Percentiles rank a stretch among this genome's conserved stretches.
phyloP scores from a whole-genome alignment of 2,113 vertebrate genomes.

The Macrotis lagotis region DNA sequence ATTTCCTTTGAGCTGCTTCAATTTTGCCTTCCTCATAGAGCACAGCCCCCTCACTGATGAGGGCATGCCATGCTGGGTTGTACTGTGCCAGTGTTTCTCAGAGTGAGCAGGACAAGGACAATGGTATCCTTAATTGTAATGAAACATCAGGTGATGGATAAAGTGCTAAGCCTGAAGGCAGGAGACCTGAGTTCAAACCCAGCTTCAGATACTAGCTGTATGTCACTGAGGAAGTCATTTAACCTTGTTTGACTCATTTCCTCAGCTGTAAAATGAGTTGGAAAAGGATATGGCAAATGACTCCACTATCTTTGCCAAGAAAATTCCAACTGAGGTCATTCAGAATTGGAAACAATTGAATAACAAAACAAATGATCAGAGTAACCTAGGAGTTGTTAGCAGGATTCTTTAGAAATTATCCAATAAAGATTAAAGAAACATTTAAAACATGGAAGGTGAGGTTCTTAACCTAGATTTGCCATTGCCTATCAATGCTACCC shows the following conservation, averaged over 20 bases:
- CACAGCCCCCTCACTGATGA: too few species aligned
- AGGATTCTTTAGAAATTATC: background rate
- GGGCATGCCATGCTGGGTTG: too few species aligned
- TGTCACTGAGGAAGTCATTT: background rate
- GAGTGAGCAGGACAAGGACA: background rate
- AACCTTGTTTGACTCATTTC: background rate
- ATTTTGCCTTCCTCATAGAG: too few species aligned
- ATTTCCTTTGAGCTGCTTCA: too few species aligned
- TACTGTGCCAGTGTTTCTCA: too few species aligned
- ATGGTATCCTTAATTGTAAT: background rate
- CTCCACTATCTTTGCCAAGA: background rate
- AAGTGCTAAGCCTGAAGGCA: background rate
- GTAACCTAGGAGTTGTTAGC: background rate
- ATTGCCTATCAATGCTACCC: background rate
- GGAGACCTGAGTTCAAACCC: background rate
- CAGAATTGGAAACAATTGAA: background rate
- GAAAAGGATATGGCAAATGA: background rate
- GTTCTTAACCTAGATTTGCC: background rate
- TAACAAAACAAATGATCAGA: background rate
- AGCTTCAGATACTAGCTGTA: background rate
- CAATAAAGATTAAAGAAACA: background rate
- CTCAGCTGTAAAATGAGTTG: background rate
- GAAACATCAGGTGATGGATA: background rate
- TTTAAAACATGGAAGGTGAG: background rate
- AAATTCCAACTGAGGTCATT: background rate